A percentile compares a stretch with the other conserved stretches of the same genome.
Evolutionary conservation across 2,888 invertebrate genomes (phyloP).

Genomic region (Drosophila affinis): DNA sequence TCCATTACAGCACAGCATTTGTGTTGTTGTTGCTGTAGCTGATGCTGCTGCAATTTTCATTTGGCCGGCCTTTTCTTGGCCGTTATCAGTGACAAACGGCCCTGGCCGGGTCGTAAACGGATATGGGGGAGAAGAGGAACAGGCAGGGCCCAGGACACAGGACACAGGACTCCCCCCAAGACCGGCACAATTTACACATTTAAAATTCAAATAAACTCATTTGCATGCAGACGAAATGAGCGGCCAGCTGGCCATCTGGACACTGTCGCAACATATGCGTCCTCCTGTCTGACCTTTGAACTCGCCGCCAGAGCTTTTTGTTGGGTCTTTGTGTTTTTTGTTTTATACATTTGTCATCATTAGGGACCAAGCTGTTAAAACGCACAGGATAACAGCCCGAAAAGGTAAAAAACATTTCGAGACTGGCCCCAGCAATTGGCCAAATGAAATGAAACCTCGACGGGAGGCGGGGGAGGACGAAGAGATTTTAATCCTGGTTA

Average conservation of each 20-base stretch:
- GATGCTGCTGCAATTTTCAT: conserved; percentile 69
- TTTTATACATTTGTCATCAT: conserved; percentile 73
- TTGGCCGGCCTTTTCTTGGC: conserved; percentile 48
- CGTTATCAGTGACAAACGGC: conserved; percentile 78
- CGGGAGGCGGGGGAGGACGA: background rate
- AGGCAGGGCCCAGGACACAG: conserved; percentile 22
- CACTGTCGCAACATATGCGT: conserved; percentile 68
- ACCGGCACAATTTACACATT: conserved; percentile 72
- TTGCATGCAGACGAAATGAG: conserved; percentile 75
- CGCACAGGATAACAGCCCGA: conserved; percentile 21
- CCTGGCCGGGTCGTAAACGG: conserved; percentile 70
- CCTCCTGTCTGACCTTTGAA: conserved; percentile 65
- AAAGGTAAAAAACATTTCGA: conserved; percentile 22
- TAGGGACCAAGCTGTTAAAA: conserved; percentile 56
- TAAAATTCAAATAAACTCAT: conserved; percentile 78
- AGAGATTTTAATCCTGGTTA: background rate
- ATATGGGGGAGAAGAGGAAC: conserved; percentile 16
- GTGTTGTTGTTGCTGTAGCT: conserved; percentile 24
- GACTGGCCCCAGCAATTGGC: conserved; percentile 20
- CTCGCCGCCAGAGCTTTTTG: conserved; percentile 31
- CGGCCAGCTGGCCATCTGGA: conserved; percentile 42
- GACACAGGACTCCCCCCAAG: conserved; percentile 11
- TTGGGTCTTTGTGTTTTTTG: conserved; percentile 28
- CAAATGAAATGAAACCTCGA: conserved; percentile 30
- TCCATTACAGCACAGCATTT: conserved; percentile 50